phyloP scores from a whole-genome alignment of 1,140 invertebrate species.

The Trachelipus rathkii region DNA sequence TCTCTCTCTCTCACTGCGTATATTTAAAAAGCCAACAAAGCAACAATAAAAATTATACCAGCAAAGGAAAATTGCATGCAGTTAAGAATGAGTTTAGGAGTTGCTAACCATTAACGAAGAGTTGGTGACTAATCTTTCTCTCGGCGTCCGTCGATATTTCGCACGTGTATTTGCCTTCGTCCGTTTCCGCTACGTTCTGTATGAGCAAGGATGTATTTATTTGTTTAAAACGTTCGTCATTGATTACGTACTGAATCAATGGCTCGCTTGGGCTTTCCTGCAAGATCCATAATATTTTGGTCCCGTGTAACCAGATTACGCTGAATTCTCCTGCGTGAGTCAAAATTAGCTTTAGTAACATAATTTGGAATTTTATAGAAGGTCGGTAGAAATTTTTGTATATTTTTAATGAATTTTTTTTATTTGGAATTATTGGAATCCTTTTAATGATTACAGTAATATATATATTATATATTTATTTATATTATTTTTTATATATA shows the following conservation, averaged over 20 bases:
- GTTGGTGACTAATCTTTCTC: not conserved
- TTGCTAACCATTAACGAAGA: not conserved
- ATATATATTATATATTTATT: no score
- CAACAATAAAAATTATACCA: no score
- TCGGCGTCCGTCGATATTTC: not conserved
- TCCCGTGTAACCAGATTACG: not conserved
- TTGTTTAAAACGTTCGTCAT: not conserved
- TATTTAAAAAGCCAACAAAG: no score
- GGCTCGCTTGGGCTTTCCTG: not conserved
- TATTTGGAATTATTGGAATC: no score
- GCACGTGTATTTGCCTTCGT: not conserved
- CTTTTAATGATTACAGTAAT: no score
- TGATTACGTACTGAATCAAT: not conserved
- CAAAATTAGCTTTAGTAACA: not conserved
- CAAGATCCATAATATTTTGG: not conserved
- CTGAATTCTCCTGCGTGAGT: not conserved
- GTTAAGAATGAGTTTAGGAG: not conserved
- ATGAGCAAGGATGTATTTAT: not conserved
- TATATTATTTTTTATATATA: no score
- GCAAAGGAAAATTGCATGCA: no score
- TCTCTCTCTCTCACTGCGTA: no score
- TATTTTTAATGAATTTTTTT: no score
- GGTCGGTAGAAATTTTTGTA: no score
- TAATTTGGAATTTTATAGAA: no score
- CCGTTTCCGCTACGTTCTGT: not conserved